Evolutionary conservation across 2,797 vertebrate genomes (phyloP).

Genomic region (Catamblyrhynchus diadema): DNA sequence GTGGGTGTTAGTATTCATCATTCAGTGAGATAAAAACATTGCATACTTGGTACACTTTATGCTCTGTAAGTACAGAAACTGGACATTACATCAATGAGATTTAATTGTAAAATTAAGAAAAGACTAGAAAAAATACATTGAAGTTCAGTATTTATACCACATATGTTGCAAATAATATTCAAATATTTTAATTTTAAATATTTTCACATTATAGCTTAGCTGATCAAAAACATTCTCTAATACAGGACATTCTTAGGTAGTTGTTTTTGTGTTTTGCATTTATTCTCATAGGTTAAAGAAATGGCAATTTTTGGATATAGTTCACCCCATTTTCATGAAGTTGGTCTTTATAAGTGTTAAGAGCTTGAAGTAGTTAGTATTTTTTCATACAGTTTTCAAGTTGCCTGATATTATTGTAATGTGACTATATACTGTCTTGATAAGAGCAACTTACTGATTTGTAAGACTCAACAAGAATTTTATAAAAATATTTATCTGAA

Average conservation of each 20-base stretch:
- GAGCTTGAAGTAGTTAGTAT: neutral
- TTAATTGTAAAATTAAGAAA: neutral
- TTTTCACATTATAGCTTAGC: neutral
- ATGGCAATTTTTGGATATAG: neutral
- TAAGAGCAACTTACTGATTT: neutral
- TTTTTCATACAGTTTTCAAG: neutral
- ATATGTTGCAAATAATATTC: neutral
- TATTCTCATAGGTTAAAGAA: neutral
- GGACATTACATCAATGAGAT: neutral
- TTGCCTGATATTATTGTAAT: neutral
- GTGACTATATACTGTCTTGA: neutral
- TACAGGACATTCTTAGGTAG: neutral
- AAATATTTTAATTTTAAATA: neutral
- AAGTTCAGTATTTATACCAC: neutral
- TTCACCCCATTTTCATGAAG: neutral
- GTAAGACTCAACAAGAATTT: neutral
- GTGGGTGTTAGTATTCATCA: neutral
- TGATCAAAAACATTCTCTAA: neutral
- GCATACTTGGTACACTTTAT: neutral
- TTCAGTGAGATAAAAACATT: neutral
- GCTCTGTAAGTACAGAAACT: neutral
- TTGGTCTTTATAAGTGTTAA: neutral
- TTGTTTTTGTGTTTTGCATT: neutral
- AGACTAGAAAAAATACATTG: neutral
- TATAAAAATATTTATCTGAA: neutral